Percentiles rank a stretch among this genome's conserved stretches.
phyloP scores from a whole-genome alignment of 2,888 invertebrate species.

The Tethea ocularis region DNA sequence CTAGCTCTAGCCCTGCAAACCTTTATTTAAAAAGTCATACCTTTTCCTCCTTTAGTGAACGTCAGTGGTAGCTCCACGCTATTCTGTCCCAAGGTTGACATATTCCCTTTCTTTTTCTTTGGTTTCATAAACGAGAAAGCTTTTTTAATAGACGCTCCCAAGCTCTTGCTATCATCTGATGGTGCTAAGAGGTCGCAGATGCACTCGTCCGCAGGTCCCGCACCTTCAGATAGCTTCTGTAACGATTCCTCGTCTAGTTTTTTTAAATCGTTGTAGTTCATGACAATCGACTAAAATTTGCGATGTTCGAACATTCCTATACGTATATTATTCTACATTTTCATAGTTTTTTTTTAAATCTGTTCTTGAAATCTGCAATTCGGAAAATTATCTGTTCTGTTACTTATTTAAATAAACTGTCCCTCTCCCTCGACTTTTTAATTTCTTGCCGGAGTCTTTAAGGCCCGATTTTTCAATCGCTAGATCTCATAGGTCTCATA shows the following conservation, averaged over 20 bases:
- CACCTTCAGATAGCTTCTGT: slow-evolving; percentile 42
- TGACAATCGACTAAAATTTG: slow-evolving; percentile 13
- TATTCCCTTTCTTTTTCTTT: slow-evolving; percentile 19
- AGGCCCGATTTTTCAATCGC: too few relatives aligned
- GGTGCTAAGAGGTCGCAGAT: slow-evolving; percentile 49
- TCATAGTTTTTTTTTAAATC: neutral
- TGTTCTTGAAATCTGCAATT: neutral
- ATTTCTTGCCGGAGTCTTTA: too few relatives aligned
- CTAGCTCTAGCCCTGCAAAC: too few relatives aligned
- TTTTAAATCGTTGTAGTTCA: slow-evolving; percentile 48
- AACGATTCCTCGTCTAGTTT: slow-evolving; percentile 53
- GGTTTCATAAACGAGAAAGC: slow-evolving; percentile 37
- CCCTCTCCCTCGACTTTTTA: too few relatives aligned
- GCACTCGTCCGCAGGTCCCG: slow-evolving; percentile 54
- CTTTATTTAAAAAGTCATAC: slow-evolving; percentile 16
- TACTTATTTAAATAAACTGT: too few relatives aligned
- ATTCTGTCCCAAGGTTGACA: slow-evolving; percentile 13
- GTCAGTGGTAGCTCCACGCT: slow-evolving; percentile 37
- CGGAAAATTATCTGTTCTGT: too few relatives aligned
- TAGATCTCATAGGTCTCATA: too few relatives aligned
- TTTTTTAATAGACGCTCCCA: slow-evolving; percentile 50
- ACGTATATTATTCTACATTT: neutral
- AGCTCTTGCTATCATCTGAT: slow-evolving; percentile 29
- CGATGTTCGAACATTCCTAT: neutral
- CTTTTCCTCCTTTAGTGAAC: slow-evolving; percentile 35